Evolutionary conservation across 1,140 invertebrate species (phyloP).

Genomic region (Euschistus heros): DNA sequence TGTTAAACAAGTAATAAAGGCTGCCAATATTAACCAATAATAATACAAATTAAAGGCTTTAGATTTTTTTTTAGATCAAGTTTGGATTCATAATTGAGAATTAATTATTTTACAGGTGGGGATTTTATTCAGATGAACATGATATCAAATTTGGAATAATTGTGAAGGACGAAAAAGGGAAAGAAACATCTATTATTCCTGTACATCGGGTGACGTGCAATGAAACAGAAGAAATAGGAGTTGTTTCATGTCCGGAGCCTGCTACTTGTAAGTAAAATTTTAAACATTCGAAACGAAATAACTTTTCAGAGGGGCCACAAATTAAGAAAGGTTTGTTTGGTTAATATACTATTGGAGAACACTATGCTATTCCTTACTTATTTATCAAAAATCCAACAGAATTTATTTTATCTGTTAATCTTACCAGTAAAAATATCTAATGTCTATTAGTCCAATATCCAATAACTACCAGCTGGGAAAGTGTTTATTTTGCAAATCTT

Average conservation of each 20-base stretch:
- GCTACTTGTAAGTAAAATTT: constrained; percentile 60
- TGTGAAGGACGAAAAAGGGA: constrained; percentile 49
- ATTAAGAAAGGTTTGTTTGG: no score
- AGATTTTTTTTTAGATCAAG: no score
- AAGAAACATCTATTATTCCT: constrained; percentile 51
- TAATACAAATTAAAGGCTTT: background rate
- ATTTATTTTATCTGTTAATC: no score
- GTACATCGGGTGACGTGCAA: constrained; percentile 60
- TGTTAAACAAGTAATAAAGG: background rate
- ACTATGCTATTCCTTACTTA: no score
- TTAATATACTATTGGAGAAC: no score
- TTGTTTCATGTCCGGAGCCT: constrained; percentile 57
- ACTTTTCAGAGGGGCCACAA: no score
- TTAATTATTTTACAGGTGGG: constrained; percentile 54
- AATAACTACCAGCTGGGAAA: no score
- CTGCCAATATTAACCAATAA: background rate
- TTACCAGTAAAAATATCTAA: no score
- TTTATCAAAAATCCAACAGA: no score
- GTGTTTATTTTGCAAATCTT: no score
- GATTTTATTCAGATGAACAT: constrained; percentile 72
- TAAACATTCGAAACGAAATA: no score
- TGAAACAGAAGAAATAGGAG: constrained; percentile 65
- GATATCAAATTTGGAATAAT: constrained; percentile 80
- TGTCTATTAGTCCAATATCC: no score
- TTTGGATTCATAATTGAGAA: background rate